Base-by-base conservation (phyloP, 2,113 vertebrate species). In the Nannobrachium achirus region DNA sequence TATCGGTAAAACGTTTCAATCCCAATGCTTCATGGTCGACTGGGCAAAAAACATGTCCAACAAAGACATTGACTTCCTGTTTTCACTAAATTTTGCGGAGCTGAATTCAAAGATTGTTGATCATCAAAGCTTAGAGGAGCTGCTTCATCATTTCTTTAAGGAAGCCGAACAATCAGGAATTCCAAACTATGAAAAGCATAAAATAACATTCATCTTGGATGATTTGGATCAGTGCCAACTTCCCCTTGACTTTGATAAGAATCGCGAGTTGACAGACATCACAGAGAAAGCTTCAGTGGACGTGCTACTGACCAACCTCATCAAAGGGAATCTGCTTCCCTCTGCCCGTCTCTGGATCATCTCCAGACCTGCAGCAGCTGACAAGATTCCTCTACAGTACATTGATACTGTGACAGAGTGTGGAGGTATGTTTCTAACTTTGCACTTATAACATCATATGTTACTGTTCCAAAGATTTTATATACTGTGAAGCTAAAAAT, bases 291-390 rank as follows among this genome's bases (percentile, higher is more conserved):
- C 65, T 56, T 71, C 66, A 0, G 56, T 84, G 19, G 76, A 66
- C 45, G 71, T 56, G 16, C 52, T 86, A 16, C 0, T 86, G 13
- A 83, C 63, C 68, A 86, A 56, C 63, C 16, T 86, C 58, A 0
- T 85, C 55, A 79, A 62, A 9, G 65, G n/a, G 8, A 75, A 45
- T 0, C 0, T 86, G 7, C 64, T 86, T 61, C 8, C 67, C 11
- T 55, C 39, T 1, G 65, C 76, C 1, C 0, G 0, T 39, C 45
- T 86, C 33, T 84, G 73, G 84, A 86, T 86, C 11, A 55, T 81
- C 51, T 70, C 81, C 20, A 73, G 0, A 64, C 67, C 76, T 13
- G 69, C 78, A 83, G 61, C 50, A 69, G 61, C 60, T 0, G 1
- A 45, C 1, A 86, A 81, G 73, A 81, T 83, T 39, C 80, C 75